Evolutionary conservation across 2,797 vertebrate genomes (phyloP).

Genomic region (Arnoldichthys spilopterus): DNA sequence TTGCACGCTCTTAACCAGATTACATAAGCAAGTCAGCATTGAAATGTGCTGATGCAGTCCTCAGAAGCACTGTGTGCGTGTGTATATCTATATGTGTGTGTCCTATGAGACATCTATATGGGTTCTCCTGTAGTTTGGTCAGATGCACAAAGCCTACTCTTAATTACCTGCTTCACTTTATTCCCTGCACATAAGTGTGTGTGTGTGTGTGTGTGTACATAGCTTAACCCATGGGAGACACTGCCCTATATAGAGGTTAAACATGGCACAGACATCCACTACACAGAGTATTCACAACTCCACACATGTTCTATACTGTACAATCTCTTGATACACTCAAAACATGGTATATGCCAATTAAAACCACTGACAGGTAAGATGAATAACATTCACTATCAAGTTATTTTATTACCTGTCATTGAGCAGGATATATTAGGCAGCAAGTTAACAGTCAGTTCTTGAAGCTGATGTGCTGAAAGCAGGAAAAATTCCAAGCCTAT

Average conservation of each 20-base stretch:
- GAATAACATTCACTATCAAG: no score
- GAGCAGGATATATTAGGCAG: no score
- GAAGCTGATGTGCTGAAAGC: no score
- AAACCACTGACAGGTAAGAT: no score
- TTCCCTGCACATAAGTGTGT: not conserved
- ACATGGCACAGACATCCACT: not conserved
- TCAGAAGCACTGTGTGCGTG: constrained; percentile 63
- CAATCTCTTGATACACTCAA: not conserved
- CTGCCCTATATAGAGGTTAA: constrained; percentile 16
- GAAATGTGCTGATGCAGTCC: constrained; percentile 75
- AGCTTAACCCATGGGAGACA: not conserved
- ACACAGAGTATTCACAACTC: not conserved
- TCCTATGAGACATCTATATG: constrained; percentile 35
- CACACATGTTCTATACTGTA: not conserved
- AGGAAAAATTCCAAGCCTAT: no score
- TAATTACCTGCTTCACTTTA: constrained; percentile 10
- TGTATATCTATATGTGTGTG: constrained; percentile 15
- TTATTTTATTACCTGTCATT: no score
- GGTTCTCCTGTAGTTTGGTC: constrained; percentile 26
- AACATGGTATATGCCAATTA: no score
- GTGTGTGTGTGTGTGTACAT: not conserved
- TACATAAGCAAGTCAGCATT: constrained; percentile 48
- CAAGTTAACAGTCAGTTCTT: no score
- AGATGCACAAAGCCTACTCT: constrained; percentile 27
- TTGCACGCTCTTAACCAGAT: constrained; percentile 39